These are phyloP conservation scores for Noctuana brunneofusca DNA, from an alignment of 2,888 invertebrate genomes.

Conservation along the genomic window DNA sequence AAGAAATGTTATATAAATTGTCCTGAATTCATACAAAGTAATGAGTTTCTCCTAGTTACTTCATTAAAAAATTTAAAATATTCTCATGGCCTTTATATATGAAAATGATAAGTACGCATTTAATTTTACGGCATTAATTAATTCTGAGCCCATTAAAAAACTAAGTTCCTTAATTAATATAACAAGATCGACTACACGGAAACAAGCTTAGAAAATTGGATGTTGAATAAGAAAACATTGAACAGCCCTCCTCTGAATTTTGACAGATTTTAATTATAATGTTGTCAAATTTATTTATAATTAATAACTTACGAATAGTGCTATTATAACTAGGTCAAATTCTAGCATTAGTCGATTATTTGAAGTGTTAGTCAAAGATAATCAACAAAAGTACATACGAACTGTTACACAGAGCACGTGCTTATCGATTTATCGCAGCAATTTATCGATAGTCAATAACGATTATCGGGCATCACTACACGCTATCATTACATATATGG, in stretches of 20 bases:
- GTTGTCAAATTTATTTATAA: neutral
- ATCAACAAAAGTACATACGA: neutral
- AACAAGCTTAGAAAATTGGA: conserved; percentile 14
- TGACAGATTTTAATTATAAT: conserved; percentile 12
- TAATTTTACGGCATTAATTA: conserved; percentile 5
- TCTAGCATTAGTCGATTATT: conserved; percentile 2
- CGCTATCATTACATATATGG: neutral
- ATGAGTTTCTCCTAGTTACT: neutral
- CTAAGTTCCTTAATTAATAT: conserved; percentile 23
- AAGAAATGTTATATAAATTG: too few species aligned
- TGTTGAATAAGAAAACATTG: conserved; percentile 4
- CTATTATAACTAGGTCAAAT: conserved; percentile 1
- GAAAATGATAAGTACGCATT: neutral
- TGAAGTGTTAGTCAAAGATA: conserved; percentile 3
- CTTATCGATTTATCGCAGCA: neutral
- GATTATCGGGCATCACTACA: conserved; percentile 7
- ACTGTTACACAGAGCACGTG: conserved; percentile 7
- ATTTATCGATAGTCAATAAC: conserved; percentile 19
- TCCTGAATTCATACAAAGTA: neutral
- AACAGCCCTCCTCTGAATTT: neutral
- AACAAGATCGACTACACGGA: conserved; percentile 1
- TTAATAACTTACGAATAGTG: too few species aligned
- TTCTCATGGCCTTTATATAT: neutral
- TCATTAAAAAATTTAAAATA: neutral
- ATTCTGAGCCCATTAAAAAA: conserved; percentile 12